Base-by-base conservation (phyloP, 2,888 invertebrate genomes). In the Aporophyla lueneburgensis region DNA sequence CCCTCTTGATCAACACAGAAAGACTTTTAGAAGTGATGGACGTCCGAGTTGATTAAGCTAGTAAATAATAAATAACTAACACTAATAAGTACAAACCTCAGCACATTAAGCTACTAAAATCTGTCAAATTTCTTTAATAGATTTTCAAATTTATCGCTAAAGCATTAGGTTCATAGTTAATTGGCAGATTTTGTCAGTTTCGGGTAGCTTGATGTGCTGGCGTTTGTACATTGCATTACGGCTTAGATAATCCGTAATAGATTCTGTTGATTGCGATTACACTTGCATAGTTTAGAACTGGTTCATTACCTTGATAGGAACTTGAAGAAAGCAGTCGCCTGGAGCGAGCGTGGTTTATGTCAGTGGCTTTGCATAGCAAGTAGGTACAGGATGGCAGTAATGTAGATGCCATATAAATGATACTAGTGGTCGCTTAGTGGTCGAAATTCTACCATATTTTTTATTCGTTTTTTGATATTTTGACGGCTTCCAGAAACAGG, bases 1-100 rank as follows among this genome's bases (percentile, higher is more conserved):
- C 70, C 66, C 78, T 79, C 51, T 78, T 81, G 77, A 63, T 79
- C 71, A 83, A 87, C 66, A 49, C 74, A 77, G 71, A 75, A 71
- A 86, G 72, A 67, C 75, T 85, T 67, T 77, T 68, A 71, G 56
- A 74, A 58, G 12, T 83, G 72, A 82, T 73, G 73, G 72, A 71
- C 75, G 63, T 65, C 43, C 53, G 40, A 67, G 21, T 81, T 81
- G 77, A 81, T 83, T 66, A 76, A 54, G 65, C 46, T 67, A 33
- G 56, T 14, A 46, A 70, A 58, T 66, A 54, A 68, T 70, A 62
- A 58, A 56, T 40, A 78, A 51, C 43, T 56, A 62, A 74, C 21
- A 78, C 51, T 27, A 61, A 69, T 24, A 74, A 19, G 14, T 76
- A 33, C 33, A 3, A 1, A 33, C 33, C 2, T 1, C 33, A 2